These are phyloP conservation scores for Hiodon tergisus DNA, from an alignment of 2,113 vertebrate species.

Conservation along the genomic window DNA sequence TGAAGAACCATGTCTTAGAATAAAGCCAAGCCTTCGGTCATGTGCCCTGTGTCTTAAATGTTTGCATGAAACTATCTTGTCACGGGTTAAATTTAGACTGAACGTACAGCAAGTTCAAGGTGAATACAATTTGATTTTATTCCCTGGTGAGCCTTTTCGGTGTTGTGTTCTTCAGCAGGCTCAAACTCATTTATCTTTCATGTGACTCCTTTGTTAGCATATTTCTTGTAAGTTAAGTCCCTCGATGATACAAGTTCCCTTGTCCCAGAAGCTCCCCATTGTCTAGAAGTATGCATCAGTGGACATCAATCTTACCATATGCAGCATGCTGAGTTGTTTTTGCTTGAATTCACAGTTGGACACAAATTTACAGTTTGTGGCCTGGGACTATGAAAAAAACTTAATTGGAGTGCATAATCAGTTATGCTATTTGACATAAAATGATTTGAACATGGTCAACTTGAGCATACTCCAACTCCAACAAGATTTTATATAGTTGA, in stretches of 20 bases:
- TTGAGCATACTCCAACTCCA: too few relatives aligned
- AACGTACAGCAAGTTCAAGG: constrained; percentile 59
- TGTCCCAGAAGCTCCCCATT: constrained; percentile 48
- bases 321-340: constrained; percentile 45
- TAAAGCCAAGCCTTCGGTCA: neutral
- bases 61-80: constrained; percentile 39
- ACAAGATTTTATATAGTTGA: too few relatives aligned
- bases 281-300: constrained; percentile 43
- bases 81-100: constrained; percentile 63
- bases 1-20: neutral
- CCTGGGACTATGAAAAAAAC: too few relatives aligned
- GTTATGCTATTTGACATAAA: too few relatives aligned
- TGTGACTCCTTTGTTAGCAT: constrained; percentile 54
- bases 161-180: constrained; percentile 56
- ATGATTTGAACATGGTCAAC: too few relatives aligned
- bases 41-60: constrained; percentile 21
- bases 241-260: constrained; percentile 54
- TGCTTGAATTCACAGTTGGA: constrained; percentile 23
- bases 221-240: constrained; percentile 55
- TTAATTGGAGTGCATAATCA: too few relatives aligned
- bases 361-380: neutral
- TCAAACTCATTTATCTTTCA: constrained; percentile 66
- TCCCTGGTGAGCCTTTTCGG: constrained; percentile 56
- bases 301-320: constrained; percentile 53
- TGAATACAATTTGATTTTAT: constrained; percentile 61